These are phyloP conservation scores for Peromyscus leucopus DNA, from an alignment of 2,113 vertebrate species.

Conservation along the genomic window DNA sequence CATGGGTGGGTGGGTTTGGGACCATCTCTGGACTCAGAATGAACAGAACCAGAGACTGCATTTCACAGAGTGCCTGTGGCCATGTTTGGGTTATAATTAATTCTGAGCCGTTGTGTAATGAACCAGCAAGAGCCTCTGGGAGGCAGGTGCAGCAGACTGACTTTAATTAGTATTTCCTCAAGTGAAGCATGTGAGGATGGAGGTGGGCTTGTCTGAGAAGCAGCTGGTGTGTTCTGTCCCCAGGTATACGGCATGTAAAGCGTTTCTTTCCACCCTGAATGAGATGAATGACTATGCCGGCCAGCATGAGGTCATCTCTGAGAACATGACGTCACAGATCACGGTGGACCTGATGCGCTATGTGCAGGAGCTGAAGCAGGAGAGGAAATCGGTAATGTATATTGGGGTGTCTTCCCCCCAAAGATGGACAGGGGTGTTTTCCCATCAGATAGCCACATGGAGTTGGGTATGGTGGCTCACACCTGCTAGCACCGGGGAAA, in stretches of 20 bases:
- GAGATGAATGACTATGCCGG: slow-evolving; percentile 98
- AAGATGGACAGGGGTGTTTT: too few species aligned
- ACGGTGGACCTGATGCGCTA: slow-evolving; percentile 92
- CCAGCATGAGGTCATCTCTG: slow-evolving; percentile 96
- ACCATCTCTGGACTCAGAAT: not conserved
- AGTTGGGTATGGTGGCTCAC: not conserved
- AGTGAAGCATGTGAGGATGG: rapidly evolving
- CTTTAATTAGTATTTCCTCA: slow-evolving; percentile 24
- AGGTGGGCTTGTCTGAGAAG: not conserved
- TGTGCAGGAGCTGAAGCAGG: slow-evolving; percentile 95
- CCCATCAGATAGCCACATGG: not conserved
- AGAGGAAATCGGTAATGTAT: slow-evolving; percentile 94
- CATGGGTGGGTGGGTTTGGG: rapidly evolving
- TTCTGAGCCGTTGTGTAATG: slow-evolving; percentile 39
- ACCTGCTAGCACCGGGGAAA: too few species aligned
- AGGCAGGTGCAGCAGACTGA: not conserved
- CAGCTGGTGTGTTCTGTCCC: slow-evolving; percentile 43
- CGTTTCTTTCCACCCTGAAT: slow-evolving; percentile 94
- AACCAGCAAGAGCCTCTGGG: slow-evolving; percentile 50
- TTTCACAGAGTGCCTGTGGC: rapidly evolving
- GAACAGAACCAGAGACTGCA: not conserved
- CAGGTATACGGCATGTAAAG: slow-evolving; percentile 95
- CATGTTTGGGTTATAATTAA: slow-evolving; percentile 60
- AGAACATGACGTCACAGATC: slow-evolving; percentile 96
- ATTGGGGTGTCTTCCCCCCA: too few species aligned